Evolutionary conservation across 1,140 invertebrate genomes (phyloP), one percentile per base, ranked within the genome.

Genomic region (Chironomus tepperi): DNA sequence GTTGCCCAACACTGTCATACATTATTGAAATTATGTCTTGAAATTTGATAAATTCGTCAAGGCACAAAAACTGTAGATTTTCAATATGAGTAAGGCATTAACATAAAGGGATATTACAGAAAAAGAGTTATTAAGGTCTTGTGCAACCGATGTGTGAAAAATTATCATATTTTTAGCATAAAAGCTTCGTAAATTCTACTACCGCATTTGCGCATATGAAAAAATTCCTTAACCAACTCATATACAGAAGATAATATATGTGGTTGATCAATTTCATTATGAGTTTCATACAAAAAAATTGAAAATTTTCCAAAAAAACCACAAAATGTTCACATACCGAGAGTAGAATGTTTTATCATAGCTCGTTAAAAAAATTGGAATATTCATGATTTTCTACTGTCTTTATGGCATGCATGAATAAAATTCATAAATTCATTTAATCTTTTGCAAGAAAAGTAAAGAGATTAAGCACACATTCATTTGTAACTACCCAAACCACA

Each of bases 101-200:
- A n/a, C n/a, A n/a, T n/a, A n/a, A n/a, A n/a, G n/a, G n/a, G n/a
- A n/a, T n/a, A n/a, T n/a, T n/a, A n/a, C 24, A 34, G 1, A 34
- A 34, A 34, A 5, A 5, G 24, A 34, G 24, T 5, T 34, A 34
- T 34, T 34, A 34, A 34, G 24, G 24, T 34, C 24, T 34, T 5
- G 0, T 47, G 7, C 12, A 57, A n/a, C 3, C n/a, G 10, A 57
- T 57, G 47, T 57, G 47, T 57, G 43, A 57, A 57, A 57, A 57
- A 57, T 57, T 57, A 57, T 57, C 12, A 57, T 57, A 57, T 57
- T 57, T 15, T 57, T n/a, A 57, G 47, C 47, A n/a, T 57, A 57
- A 34, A 57, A 57, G 47, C n/a, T 57, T n/a, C n/a, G 10, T 15
- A 57, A 15, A 57, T 57, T 57, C 43, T 57, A 9, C n/a, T 15